Evolutionary conservation across 2,797 vertebrate species (phyloP).

Genomic region (Protosalanx chinensis): DNA sequence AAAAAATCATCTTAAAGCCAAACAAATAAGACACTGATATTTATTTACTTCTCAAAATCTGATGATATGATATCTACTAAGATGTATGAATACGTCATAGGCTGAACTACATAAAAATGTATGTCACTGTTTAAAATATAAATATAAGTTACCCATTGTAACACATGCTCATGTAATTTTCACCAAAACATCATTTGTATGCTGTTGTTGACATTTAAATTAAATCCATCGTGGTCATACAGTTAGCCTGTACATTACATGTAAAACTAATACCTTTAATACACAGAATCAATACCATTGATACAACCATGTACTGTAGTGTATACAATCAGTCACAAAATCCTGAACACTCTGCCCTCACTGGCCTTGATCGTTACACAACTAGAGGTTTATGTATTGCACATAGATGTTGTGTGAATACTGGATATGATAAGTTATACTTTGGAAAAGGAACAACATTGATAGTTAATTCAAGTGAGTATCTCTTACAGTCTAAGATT

Average conservation of each 20-base stretch:
- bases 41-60: not conserved
- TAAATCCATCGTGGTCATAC: too few species aligned
- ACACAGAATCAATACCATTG: too few species aligned
- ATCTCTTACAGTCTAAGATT: not conserved
- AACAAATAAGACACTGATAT: not conserved
- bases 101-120: not conserved
- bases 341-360: too few species aligned
- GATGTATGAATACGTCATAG: not conserved
- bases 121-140: not conserved
- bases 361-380: not conserved
- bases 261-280: too few species aligned
- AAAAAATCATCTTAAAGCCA: not conserved
- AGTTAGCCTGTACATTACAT: too few species aligned
- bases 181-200: too few species aligned
- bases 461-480: constrained; percentile 30
- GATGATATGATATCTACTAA: not conserved
- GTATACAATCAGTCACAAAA: not conserved
- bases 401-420: constrained; percentile 34
- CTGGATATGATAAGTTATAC: constrained; percentile 16
- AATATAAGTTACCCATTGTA: too few species aligned
- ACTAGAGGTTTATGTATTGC: not conserved
- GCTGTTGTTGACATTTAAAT: too few species aligned
- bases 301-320: not conserved
- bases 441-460: constrained; percentile 37
- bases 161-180: too few species aligned